Conservation (phyloP, 2,113 vertebrate species). For the Gavia stellata region DNA sequence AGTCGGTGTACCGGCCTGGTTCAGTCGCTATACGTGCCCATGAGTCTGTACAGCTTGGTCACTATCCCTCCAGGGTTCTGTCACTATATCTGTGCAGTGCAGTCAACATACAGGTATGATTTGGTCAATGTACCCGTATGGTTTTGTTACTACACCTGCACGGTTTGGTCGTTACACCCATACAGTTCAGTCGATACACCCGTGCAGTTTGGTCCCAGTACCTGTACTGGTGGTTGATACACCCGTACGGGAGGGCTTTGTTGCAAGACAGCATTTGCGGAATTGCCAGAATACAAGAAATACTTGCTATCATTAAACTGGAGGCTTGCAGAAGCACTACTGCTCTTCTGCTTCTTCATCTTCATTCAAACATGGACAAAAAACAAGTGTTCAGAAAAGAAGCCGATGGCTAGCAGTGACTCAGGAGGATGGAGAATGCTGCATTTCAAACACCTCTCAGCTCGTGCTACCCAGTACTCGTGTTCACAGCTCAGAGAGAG, state of each 20-base stretch:
- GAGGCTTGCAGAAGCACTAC: neutral
- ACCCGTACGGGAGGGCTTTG: accelerated
- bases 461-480: slow-evolving; percentile 11
- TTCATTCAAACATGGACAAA: neutral
- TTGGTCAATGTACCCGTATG: accelerated
- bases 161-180: too few relatives aligned
- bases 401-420: neutral
- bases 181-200: accelerated
- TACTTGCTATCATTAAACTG: neutral
- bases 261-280: neutral
- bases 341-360: neutral
- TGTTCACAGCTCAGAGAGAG: slow-evolving; percentile 16
- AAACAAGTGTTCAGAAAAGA: slow-evolving; percentile 12
- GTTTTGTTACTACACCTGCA: neutral
- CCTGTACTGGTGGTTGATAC: too few relatives aligned
- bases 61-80: neutral
- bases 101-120: neutral
- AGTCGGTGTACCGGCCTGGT: accelerated
- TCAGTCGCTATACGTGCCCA: accelerated
- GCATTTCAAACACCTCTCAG: slow-evolving; percentile 25
- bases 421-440: slow-evolving; percentile 14
- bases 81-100: accelerated
- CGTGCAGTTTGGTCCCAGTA: accelerated
- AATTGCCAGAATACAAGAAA: neutral
- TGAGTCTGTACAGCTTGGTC: too few relatives aligned